These are phyloP conservation scores for Sphecodes monilicornis DNA, from an alignment of 2,888 invertebrate genomes.

Conservation along the genomic window DNA sequence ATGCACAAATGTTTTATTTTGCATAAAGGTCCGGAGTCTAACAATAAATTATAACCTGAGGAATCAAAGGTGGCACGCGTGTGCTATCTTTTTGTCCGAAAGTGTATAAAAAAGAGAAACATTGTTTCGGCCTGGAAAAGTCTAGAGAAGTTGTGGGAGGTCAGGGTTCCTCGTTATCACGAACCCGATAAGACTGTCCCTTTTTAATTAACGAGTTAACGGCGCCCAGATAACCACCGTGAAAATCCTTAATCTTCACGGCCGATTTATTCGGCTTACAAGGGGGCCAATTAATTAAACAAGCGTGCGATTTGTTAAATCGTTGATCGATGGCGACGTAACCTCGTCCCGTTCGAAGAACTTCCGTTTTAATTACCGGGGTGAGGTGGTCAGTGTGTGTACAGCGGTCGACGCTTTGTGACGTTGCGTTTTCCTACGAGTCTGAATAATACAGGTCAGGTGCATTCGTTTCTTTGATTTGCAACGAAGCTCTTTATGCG, in stretches of 20 bases:
- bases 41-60: too few species aligned
- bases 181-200: slow-evolving; percentile 56
- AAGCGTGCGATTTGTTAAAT: neutral
- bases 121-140: neutral
- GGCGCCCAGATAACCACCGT: slow-evolving; percentile 51
- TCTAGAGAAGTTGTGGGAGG: slow-evolving; percentile 40
- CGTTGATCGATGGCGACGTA: neutral
- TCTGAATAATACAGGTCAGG: neutral
- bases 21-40: too few species aligned
- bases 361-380: slow-evolving; percentile 18
- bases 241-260: slow-evolving; percentile 43
- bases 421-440: neutral
- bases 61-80: too few species aligned
- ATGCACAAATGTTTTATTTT: too few species aligned
- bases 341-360: neutral
- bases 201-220: slow-evolving; percentile 69
- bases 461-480: neutral
- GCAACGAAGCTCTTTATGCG: neutral
- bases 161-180: slow-evolving; percentile 61
- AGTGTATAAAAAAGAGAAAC: neutral
- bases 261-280: slow-evolving; percentile 32
- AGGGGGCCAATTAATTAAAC: slow-evolving; percentile 23
- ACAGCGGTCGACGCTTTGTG: neutral
- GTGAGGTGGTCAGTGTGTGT: slow-evolving; percentile 7
- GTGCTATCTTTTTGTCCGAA: too few species aligned